Evolutionary conservation across 2,113 vertebrate species (phyloP), one percentile per base, ranked within the genome.

Genomic region (Phodopus roborovskii): DNA sequence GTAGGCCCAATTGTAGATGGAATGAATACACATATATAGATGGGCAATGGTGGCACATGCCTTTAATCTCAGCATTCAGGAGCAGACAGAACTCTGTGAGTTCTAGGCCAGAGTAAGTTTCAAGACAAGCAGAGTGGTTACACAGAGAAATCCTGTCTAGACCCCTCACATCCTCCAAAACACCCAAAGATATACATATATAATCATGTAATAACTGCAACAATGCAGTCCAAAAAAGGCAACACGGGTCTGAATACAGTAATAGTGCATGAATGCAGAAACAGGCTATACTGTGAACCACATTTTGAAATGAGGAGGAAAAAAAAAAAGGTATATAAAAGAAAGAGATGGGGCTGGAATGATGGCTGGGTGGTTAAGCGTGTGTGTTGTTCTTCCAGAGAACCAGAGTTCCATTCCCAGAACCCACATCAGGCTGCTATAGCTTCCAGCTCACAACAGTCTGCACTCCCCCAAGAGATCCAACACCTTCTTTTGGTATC

Each of bases 11-110:
- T 7, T 75, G 24, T 75, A 12, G 56, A 73, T 7, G 22, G 24
- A 92, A 94, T 89, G 22, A 79, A 93, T 74, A 87, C 74, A 92
- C 3, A 91, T 9, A n/a, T 17, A n/a, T n/a, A 39, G 70, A 17
- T 3, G 36, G 70, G 36, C 3, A 3, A 15, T 12, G 36, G 15
- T 39, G 36, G 70, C 36, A 36, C 70, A 71, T 5, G 28, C 33
- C 33, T 36, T 70, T 70, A 70, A 70, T 36, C 30, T 15, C 66
- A 71, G 70, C n/a, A 39, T n/a, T 20, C 30, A 13, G 66, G 66
- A 68, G 66, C 26, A 28, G 62, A 10, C 28, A 26, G 13, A 68
- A 36, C 66, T 68, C 66, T 64, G 26, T 64, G 62, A 64, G 62
- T 64, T 64, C 62, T 0, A 30, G 26, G 26, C 26, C 62, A 64